A percentile compares a stretch with the other conserved stretches of the same genome.
These are phyloP conservation scores for Anagyrus pseudococci DNA, from an alignment of 2,888 invertebrate genomes.

Conservation along the genomic window DNA sequence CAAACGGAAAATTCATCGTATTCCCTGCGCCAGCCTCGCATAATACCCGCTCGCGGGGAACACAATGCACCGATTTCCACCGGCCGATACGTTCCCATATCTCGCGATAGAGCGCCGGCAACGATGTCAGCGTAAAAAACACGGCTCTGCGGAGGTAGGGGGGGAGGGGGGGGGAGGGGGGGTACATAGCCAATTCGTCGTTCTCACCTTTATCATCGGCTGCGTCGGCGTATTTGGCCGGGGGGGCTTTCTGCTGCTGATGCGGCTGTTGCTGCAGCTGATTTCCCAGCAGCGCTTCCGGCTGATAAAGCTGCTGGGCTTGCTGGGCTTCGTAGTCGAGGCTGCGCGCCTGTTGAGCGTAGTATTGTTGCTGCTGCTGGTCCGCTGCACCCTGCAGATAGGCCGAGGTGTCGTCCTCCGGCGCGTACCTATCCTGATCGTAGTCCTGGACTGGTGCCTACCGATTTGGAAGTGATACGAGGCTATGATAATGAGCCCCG, in stretches of 20 bases:
- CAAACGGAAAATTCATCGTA: too few species aligned
- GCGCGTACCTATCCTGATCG: background rate
- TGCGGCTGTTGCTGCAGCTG: slow-evolving; percentile 53
- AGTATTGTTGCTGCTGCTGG: slow-evolving; percentile 41
- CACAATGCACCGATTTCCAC: background rate
- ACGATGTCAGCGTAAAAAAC: too few species aligned
- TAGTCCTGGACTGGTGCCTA: background rate
- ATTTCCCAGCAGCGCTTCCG: slow-evolving; percentile 52
- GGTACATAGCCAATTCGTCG: too few species aligned
- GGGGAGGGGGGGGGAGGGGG: background rate
- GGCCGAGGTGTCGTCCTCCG: slow-evolving; percentile 28
- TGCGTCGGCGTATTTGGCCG: slow-evolving; percentile 47
- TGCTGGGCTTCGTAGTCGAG: slow-evolving; percentile 35
- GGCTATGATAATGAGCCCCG: too few species aligned
- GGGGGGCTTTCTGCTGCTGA: slow-evolving; percentile 49
- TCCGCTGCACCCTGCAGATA: background rate
- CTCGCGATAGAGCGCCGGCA: too few species aligned
- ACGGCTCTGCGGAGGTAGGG: background rate
- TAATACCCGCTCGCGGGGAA: background rate
- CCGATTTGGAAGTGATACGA: too few species aligned
- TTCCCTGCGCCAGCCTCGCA: too few species aligned
- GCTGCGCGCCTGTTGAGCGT: slow-evolving; percentile 37
- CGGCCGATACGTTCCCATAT: background rate
- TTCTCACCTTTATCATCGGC: slow-evolving; percentile 45
- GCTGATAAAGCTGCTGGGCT: slow-evolving; percentile 44